A percentile compares a stretch with the other conserved stretches of the same genome.
These are phyloP conservation scores for Spinus olivaceus DNA, from an alignment of 2,797 vertebrate genomes.

Conservation along the genomic window DNA sequence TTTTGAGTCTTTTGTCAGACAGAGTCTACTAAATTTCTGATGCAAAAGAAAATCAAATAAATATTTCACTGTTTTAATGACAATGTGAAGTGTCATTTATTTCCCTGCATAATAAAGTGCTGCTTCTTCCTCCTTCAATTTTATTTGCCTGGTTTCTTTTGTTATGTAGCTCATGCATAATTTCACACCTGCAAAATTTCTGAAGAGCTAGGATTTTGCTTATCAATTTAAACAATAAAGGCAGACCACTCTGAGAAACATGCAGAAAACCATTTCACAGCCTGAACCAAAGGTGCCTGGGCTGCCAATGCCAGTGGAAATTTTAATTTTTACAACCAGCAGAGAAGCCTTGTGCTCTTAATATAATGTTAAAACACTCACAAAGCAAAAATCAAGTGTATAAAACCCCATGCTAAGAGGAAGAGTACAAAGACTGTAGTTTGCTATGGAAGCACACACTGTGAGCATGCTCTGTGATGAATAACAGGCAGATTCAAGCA, in stretches of 20 bases:
- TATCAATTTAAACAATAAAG: constrained; percentile 10
- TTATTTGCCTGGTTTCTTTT: neutral
- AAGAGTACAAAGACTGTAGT: neutral
- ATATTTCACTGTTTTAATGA: neutral
- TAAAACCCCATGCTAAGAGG: neutral
- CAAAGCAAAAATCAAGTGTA: neutral
- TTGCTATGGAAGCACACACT: neutral
- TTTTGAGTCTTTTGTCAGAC: neutral
- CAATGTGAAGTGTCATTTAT: neutral
- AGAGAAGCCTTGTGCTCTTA: neutral
- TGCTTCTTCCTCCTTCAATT: neutral
- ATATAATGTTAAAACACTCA: neutral
- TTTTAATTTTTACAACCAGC: neutral
- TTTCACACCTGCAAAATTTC: constrained; percentile 13
- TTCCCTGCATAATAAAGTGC: neutral
- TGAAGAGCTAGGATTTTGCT: neutral
- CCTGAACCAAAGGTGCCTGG: neutral
- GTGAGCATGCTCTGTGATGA: neutral
- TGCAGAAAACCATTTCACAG: neutral
- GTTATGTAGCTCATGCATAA: neutral
- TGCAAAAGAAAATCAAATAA: constrained; percentile 1
- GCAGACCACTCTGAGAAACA: neutral
- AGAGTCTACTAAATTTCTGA: neutral
- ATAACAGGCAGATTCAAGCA: neutral
- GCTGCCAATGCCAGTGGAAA: neutral